Conservation (phyloP, 1,140 invertebrate genomes). For the Nephotettix cincticeps region DNA sequence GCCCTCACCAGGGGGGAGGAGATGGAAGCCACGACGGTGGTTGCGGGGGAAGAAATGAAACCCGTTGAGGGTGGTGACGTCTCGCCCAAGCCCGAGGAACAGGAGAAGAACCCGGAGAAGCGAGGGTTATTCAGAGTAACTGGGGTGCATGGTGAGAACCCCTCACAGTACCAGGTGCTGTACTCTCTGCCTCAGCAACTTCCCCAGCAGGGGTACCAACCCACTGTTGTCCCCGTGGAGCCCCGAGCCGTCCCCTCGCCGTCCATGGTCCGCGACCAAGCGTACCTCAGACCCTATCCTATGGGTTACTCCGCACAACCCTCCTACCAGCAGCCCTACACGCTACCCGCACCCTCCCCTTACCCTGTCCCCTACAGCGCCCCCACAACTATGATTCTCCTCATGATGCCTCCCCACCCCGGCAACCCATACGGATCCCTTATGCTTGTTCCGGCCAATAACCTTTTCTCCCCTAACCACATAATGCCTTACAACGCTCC, state of each 20-base stretch:
- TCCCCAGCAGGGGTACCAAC: background rate
- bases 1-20: background rate
- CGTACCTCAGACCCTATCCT: background rate
- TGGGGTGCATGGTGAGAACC: constrained; percentile 1
- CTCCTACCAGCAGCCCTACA: background rate
- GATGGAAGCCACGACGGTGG: background rate
- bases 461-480: background rate
- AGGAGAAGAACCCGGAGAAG: constrained; percentile 4
- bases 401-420: constrained; percentile 11
- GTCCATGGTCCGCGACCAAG: background rate
- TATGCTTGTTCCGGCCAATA: background rate
- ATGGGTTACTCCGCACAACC: background rate
- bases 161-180: background rate
- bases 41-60: background rate
- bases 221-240: background rate
- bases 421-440: background rate
- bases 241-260: background rate
- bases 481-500: background rate
- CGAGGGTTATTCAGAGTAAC: background rate
- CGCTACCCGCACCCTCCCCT: background rate
- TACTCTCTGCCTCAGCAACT: constrained; percentile 3
- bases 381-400: constrained; percentile 1
- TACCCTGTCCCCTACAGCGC: background rate
- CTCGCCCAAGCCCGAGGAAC: background rate
- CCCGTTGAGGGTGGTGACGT: background rate